These are phyloP conservation scores for Pachliopta kotzebuea DNA, from an alignment of 2,888 invertebrate genomes.

Conservation along the genomic window DNA sequence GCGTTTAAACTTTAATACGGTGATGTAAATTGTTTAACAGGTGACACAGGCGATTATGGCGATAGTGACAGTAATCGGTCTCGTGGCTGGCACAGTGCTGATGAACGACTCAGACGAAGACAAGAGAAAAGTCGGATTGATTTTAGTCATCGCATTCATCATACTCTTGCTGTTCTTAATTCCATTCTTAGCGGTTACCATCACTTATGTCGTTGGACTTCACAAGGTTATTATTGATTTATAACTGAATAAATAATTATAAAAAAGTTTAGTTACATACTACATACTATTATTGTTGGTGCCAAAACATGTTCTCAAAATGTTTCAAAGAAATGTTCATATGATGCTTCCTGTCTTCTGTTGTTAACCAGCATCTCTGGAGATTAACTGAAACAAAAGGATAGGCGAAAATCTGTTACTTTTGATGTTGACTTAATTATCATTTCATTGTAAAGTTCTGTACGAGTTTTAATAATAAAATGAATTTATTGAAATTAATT, in stretches of 20 bases:
- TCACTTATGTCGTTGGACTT: slow-evolving; percentile 37
- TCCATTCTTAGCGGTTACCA: slow-evolving; percentile 29
- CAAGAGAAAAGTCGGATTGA: neutral
- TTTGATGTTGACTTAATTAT: too few species aligned
- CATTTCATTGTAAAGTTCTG: too few species aligned
- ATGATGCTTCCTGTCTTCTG: neutral
- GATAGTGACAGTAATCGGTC: neutral
- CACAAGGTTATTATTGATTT: slow-evolving; percentile 33
- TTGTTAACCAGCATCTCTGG: neutral
- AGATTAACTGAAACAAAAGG: neutral
- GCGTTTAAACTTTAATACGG: too few species aligned
- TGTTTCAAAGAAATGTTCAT: neutral
- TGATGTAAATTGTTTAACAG: neutral
- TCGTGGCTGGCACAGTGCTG: neutral
- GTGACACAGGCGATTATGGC: neutral
- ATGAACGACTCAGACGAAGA: neutral
- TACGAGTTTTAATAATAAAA: too few species aligned
- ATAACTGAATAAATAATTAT: neutral
- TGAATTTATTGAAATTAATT: too few species aligned
- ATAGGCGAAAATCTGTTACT: too few species aligned
- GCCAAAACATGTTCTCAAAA: neutral
- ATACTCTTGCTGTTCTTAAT: slow-evolving; percentile 29
- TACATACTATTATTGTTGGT: neutral
- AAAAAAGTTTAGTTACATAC: neutral
- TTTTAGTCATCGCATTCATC: slow-evolving; percentile 30